Percentiles rank a stretch among this genome's conserved stretches.
Conservation (phyloP, 2,113 vertebrate genomes). For the Rhombomys opimus region DNA sequence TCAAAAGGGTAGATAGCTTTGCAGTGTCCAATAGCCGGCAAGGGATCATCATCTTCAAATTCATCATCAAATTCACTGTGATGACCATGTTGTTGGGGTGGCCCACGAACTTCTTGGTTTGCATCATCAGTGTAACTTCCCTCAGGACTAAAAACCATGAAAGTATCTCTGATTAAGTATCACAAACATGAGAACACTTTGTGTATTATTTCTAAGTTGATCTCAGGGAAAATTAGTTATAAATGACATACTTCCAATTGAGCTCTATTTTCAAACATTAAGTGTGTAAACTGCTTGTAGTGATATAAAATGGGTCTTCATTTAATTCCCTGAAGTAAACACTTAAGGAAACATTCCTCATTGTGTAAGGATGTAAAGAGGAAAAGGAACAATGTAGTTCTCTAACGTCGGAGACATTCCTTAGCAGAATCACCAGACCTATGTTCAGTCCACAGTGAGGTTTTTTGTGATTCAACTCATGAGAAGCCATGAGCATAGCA, state of each 20-base stretch:
- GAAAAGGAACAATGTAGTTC: neutral
- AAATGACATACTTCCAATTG: constrained; percentile 11
- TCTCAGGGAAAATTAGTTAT: constrained; percentile 46
- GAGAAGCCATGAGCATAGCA: neutral
- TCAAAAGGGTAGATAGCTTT: constrained; percentile 98
- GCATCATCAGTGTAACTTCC: constrained; percentile 98
- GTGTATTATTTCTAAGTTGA: constrained; percentile 9
- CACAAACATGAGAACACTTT: constrained; percentile 2
- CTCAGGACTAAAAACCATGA: constrained; percentile 91
- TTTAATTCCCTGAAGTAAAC: constrained; percentile 53
- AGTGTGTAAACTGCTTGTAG: constrained; percentile 28
- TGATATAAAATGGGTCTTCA: constrained; percentile 41
- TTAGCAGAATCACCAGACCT: neutral
- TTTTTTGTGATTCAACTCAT: neutral
- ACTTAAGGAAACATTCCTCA: neutral
- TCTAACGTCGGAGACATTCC: neutral
- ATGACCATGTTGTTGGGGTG: constrained; percentile 89
- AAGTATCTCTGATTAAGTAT: constrained; percentile 58
- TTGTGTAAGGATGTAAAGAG: constrained; percentile 10
- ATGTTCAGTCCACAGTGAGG: neutral
- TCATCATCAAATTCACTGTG: constrained; percentile 97
- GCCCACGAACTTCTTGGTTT: constrained; percentile 94
- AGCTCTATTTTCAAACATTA: neutral
- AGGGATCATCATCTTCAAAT: constrained; percentile 97
- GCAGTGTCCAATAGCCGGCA: constrained; percentile 98